Evolutionary conservation across 2,113 vertebrate species (phyloP).

Genomic region (Craseonycteris thonglongyai): DNA sequence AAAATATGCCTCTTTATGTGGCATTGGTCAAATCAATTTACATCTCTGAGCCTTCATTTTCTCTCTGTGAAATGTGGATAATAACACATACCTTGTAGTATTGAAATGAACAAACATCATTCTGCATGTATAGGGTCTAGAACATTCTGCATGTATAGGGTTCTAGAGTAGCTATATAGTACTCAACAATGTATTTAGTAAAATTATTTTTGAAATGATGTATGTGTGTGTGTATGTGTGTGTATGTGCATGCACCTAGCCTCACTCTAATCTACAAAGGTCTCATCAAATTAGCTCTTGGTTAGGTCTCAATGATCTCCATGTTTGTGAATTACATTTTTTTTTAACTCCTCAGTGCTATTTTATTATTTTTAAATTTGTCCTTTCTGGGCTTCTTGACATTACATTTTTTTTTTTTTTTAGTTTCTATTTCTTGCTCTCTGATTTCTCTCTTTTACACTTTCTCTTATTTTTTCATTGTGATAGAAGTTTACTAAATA

Average conservation of each 20-base stretch:
- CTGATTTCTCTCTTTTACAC: background rate
- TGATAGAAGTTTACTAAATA: background rate
- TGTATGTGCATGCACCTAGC: background rate
- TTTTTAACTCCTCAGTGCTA: background rate
- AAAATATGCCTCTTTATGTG: background rate
- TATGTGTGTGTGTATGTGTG: background rate
- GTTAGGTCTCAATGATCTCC: background rate
- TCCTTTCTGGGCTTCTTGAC: background rate
- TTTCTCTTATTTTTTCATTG: too few species aligned
- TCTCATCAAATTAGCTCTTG: background rate
- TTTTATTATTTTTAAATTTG: background rate
- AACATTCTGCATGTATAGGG: background rate
- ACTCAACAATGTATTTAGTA: background rate
- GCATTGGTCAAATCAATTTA: background rate
- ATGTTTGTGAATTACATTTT: background rate
- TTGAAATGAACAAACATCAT: background rate
- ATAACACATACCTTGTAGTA: background rate
- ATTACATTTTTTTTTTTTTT: background rate
- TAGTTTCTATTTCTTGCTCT: background rate
- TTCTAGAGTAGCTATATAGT: too few species aligned
- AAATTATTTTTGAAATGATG: background rate
- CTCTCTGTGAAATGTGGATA: background rate
- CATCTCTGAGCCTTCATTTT: background rate
- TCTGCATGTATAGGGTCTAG: background rate
- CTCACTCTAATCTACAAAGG: background rate